Conservation (phyloP, 2,113 vertebrate species). For the Onychostruthus taczanowskii region DNA sequence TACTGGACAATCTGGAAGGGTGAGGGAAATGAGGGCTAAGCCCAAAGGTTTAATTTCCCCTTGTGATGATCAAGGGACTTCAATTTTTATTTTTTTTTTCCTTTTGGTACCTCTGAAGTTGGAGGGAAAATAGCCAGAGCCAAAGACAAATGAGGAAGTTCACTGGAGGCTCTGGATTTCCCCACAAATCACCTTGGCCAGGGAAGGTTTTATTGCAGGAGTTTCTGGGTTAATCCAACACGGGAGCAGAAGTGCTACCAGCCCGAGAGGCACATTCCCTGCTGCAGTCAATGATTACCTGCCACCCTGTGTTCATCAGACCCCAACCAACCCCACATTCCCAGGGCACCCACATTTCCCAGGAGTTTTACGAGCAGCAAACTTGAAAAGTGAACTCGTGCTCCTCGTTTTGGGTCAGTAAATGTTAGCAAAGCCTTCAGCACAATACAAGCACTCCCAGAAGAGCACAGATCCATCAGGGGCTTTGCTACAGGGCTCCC, state of each 20-base stretch:
- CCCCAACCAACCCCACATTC: neutral
- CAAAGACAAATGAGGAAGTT: slow-evolving; percentile 50
- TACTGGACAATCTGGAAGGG: slow-evolving; percentile 29
- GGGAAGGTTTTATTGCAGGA: slow-evolving; percentile 45
- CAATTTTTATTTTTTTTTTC: neutral
- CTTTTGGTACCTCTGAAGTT: slow-evolving; percentile 34
- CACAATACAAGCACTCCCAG: neutral
- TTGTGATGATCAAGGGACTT: slow-evolving; percentile 51
- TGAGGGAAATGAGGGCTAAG: slow-evolving; percentile 67
- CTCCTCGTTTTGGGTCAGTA: neutral
- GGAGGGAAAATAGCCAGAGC: neutral
- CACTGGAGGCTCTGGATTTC: neutral
- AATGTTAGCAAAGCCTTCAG: neutral
- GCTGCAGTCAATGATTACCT: neutral
- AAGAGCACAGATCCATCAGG: neutral
- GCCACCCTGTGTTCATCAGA: accelerated
- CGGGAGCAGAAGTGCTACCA: neutral
- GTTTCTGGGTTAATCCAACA: slow-evolving; percentile 41
- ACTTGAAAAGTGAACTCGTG: neutral
- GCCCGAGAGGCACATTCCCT: neutral
- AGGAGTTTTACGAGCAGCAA: neutral
- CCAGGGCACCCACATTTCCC: neutral
- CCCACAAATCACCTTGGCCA: slow-evolving; percentile 44
- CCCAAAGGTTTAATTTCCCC: slow-evolving; percentile 60
- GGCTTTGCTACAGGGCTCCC: neutral